These are phyloP conservation scores for Lucinisca nassula DNA, from an alignment of 2,888 invertebrate genomes.

Conservation along the genomic window DNA sequence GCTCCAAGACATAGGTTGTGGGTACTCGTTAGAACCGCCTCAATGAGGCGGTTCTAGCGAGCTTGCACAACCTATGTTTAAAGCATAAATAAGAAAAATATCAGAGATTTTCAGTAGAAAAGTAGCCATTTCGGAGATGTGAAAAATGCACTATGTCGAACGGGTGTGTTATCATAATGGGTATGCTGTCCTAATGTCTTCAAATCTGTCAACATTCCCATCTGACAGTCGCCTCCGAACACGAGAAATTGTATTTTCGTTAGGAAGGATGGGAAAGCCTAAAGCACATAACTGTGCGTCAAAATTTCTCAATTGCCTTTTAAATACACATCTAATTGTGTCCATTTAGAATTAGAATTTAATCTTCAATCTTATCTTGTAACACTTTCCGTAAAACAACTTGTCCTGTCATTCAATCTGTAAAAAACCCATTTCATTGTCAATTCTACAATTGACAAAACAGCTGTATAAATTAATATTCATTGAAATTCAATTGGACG, in stretches of 20 bases:
- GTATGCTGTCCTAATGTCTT: no score
- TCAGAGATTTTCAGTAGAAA: no score
- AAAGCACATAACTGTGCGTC: not conserved
- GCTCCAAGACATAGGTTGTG: no score
- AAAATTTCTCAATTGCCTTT: constrained; percentile 6
- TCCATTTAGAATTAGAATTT: not conserved
- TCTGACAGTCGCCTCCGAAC: no score
- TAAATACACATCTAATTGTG: not conserved
- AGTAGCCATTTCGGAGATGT: no score
- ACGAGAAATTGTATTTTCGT: not conserved
- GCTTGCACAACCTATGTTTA: no score
- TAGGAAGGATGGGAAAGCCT: not conserved
- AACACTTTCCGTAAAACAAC: not conserved
- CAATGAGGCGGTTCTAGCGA: no score
- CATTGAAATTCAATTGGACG: not conserved
- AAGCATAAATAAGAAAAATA: no score
- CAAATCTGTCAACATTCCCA: no score
- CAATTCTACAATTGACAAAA: constrained; percentile 4
- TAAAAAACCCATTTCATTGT: not conserved
- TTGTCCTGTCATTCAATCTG: constrained; percentile 10
- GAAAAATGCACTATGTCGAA: no score
- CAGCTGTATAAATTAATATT: constrained; percentile 17
- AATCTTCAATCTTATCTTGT: not conserved
- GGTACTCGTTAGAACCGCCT: no score
- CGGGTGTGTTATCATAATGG: no score